Evolutionary conservation across 2,113 vertebrate genomes (phyloP).

Genomic region (Actinemys pallida): DNA sequence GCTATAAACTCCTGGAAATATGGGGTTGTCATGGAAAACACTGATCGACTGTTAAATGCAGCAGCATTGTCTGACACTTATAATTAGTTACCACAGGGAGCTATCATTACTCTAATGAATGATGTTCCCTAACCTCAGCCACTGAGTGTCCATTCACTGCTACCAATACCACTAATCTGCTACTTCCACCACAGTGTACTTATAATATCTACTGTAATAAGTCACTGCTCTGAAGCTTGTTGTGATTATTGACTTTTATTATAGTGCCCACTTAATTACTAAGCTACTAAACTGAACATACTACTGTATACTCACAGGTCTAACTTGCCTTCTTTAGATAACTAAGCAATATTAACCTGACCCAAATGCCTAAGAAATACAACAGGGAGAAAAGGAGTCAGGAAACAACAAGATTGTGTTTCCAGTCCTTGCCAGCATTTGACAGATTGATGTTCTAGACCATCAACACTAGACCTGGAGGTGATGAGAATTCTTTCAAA

Average conservation of each 20-base stretch:
- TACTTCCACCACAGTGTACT: background rate
- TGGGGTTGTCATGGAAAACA: background rate
- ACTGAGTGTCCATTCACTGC: slow-evolving; percentile 24
- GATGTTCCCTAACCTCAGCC: background rate
- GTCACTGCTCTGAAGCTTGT: background rate
- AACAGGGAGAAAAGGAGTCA: background rate
- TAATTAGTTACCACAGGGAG: slow-evolving; percentile 31
- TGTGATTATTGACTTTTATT: slow-evolving; percentile 22
- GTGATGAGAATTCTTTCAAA: background rate
- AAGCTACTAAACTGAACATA: background rate
- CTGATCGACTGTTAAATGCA: slow-evolving; percentile 2
- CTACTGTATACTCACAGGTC: background rate
- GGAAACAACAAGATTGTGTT: background rate
- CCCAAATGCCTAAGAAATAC: background rate
- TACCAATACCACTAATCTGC: slow-evolving; percentile 6
- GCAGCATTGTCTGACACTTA: slow-evolving; percentile 1
- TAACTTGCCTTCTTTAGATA: background rate
- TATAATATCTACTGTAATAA: background rate
- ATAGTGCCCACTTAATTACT: slow-evolving; percentile 18
- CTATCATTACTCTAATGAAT: slow-evolving; percentile 51
- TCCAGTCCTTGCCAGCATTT: background rate
- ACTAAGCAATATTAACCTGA: background rate
- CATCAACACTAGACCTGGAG: background rate
- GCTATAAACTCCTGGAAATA: background rate
- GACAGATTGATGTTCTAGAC: background rate